Percentiles rank a stretch among this genome's conserved stretches.
Evolutionary conservation across 2,113 vertebrate genomes (phyloP).

Genomic region (Marmota flaviventris): DNA sequence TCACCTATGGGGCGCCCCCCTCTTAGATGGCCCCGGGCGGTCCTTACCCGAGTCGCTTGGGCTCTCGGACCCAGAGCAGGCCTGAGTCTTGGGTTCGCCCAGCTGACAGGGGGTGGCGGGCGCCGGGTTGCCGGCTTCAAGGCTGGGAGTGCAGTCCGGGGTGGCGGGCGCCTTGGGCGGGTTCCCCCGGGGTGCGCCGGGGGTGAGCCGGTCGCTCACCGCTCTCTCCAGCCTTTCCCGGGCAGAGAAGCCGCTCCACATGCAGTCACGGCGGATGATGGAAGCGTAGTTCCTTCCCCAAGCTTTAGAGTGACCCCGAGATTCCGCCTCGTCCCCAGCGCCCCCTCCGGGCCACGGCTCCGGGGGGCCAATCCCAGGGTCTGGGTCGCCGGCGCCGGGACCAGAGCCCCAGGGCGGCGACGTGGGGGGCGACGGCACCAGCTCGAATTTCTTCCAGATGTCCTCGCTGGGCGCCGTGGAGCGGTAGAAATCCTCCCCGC

Average conservation of each 20-base stretch:
- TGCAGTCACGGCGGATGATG: conserved; percentile 96
- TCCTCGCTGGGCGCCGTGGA: conserved; percentile 97
- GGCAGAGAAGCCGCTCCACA: conserved; percentile 97
- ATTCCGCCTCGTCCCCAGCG: conserved; percentile 91
- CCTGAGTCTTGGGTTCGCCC: conserved; percentile 90
- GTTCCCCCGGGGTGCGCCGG: conserved; percentile 79
- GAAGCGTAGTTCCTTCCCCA: conserved; percentile 94
- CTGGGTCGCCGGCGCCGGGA: conserved; percentile 79
- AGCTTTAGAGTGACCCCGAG: conserved; percentile 87
- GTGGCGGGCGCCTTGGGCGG: conserved; percentile 81
- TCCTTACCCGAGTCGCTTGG: conserved; percentile 96
- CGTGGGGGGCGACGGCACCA: conserved; percentile 94
- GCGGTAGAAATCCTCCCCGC: conserved; percentile 94
- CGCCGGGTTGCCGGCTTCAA: conserved; percentile 92
- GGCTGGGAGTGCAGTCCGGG: conserved; percentile 83
- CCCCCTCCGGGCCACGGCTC: conserved; percentile 87
- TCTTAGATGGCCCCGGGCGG: neutral
- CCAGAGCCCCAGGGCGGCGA: conserved; percentile 89
- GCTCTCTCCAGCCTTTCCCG: conserved; percentile 94
- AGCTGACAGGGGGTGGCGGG: conserved; percentile 92
- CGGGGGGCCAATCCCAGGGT: conserved; percentile 85
- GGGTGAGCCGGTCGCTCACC: conserved; percentile 89
- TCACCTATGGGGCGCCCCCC: conserved; percentile 69
- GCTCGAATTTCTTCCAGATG: conserved; percentile 99
- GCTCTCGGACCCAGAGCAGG: conserved; percentile 96